These are phyloP conservation scores for Mantis religiosa DNA, from an alignment of 2,888 invertebrate genomes.

Conservation along the genomic window DNA sequence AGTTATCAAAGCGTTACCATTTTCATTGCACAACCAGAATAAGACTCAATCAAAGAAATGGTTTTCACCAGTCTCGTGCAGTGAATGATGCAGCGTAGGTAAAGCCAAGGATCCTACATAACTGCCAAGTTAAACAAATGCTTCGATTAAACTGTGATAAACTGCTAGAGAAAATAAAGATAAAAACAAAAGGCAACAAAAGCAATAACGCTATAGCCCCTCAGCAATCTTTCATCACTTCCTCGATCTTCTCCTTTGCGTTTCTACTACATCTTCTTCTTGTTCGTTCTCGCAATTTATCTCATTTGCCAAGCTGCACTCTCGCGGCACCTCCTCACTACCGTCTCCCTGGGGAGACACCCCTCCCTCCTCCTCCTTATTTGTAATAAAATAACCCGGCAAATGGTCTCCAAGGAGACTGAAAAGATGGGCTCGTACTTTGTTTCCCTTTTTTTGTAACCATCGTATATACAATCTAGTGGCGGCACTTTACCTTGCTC, in stretches of 20 bases:
- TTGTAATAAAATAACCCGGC: slow-evolving; percentile 30
- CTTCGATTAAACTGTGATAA: background rate
- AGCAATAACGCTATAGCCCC: background rate
- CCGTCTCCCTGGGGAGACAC: background rate
- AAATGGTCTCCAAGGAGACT: slow-evolving; percentile 17
- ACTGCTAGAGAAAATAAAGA: background rate
- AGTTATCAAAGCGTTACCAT: too few relatives aligned
- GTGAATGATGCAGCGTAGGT: too few relatives aligned
- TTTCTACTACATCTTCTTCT: background rate
- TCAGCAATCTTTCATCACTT: background rate
- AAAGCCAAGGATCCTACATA: background rate
- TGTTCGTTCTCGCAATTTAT: slow-evolving; percentile 5
- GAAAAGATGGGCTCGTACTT: background rate
- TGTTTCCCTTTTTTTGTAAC: slow-evolving; percentile 1
- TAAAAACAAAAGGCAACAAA: background rate
- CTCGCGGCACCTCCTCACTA: background rate
- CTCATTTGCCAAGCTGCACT: slow-evolving; percentile 9
- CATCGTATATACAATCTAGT: slow-evolving; percentile 6
- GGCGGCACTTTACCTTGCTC: background rate
- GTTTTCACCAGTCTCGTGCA: too few relatives aligned
- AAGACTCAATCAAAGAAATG: too few relatives aligned
- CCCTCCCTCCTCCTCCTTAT: slow-evolving; percentile 17
- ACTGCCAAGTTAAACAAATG: background rate
- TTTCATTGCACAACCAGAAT: too few relatives aligned
- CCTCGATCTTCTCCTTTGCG: background rate